Evolutionary conservation across 2,113 vertebrate species (phyloP).

Genomic region (Semnornis frantzii): DNA sequence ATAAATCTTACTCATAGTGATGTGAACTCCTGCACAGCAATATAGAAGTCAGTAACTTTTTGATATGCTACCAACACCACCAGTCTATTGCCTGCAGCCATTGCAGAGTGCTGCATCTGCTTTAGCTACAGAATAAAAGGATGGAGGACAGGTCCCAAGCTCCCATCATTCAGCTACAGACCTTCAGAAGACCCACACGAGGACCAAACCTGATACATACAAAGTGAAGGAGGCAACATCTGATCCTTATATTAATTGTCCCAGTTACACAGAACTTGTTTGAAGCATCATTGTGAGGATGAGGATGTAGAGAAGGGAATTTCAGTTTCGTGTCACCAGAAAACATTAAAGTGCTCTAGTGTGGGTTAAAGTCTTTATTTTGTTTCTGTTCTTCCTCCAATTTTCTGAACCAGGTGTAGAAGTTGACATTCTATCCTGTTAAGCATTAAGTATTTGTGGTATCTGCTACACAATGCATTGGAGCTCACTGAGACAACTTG

Average conservation of each 20-base stretch:
- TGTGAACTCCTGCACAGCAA: background rate
- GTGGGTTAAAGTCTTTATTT: background rate
- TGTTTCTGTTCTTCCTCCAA: background rate
- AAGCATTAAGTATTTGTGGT: background rate
- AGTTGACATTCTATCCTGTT: background rate
- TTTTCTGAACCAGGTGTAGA: background rate
- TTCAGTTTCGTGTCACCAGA: background rate
- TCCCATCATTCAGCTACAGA: background rate
- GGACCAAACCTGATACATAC: background rate
- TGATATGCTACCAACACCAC: background rate
- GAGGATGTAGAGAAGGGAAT: background rate
- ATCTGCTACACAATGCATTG: rapidly evolving
- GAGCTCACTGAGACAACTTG: background rate
- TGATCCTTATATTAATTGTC: background rate
- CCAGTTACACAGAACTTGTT: background rate
- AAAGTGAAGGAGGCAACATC: background rate
- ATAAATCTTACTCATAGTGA: background rate
- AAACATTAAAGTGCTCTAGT: background rate
- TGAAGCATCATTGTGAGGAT: background rate
- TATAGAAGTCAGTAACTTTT: background rate
- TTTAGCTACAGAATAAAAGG: background rate
- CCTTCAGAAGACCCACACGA: background rate
- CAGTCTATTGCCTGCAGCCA: background rate
- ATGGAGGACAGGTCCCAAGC: background rate
- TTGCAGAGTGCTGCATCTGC: background rate